phyloP scores from a whole-genome alignment of 1,140 invertebrate genomes.

The Pseudomyrmex flavicornis region DNA sequence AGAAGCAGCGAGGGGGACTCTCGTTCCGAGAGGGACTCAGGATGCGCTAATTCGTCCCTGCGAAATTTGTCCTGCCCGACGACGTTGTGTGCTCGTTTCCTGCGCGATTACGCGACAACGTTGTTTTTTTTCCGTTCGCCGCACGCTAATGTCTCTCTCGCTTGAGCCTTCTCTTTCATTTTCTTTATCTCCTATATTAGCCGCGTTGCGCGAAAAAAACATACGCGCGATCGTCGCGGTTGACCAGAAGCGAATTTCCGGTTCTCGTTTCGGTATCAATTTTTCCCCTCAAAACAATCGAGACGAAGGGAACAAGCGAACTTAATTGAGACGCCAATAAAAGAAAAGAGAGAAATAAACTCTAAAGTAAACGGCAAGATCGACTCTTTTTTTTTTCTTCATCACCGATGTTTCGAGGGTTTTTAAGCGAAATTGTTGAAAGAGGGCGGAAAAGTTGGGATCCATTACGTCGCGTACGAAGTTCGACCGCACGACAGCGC shows the following conservation, averaged over 20 bases:
- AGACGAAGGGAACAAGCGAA: too few relatives aligned
- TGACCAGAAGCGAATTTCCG: slow-evolving; percentile 16
- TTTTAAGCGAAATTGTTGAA: slow-evolving; percentile 16
- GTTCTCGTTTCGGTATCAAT: neutral
- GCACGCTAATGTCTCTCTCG: slow-evolving; percentile 39
- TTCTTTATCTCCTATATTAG: slow-evolving; percentile 12
- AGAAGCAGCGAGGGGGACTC: slow-evolving; percentile 52
- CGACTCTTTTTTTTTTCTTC: neutral
- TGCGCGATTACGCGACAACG: slow-evolving; percentile 69
- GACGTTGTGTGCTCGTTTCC: slow-evolving; percentile 72
- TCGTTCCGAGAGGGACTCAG: slow-evolving; percentile 58
- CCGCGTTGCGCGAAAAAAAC: neutral
- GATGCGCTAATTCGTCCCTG: slow-evolving; percentile 80
- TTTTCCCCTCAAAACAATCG: too few relatives aligned
- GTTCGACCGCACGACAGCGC: slow-evolving; percentile 43
- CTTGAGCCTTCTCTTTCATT: slow-evolving; percentile 29
- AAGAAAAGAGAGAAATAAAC: neutral
- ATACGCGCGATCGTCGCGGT: neutral
- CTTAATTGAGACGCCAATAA: too few relatives aligned
- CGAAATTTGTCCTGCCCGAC: slow-evolving; percentile 79
- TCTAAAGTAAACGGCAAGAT: neutral
- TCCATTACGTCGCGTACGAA: slow-evolving; percentile 19
- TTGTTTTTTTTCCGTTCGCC: slow-evolving; percentile 34
- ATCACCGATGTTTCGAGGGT: neutral
- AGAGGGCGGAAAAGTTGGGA: slow-evolving; percentile 9